Conservation (phyloP, 2,113 vertebrate genomes). For the Onychostoma macrolepis region DNA sequence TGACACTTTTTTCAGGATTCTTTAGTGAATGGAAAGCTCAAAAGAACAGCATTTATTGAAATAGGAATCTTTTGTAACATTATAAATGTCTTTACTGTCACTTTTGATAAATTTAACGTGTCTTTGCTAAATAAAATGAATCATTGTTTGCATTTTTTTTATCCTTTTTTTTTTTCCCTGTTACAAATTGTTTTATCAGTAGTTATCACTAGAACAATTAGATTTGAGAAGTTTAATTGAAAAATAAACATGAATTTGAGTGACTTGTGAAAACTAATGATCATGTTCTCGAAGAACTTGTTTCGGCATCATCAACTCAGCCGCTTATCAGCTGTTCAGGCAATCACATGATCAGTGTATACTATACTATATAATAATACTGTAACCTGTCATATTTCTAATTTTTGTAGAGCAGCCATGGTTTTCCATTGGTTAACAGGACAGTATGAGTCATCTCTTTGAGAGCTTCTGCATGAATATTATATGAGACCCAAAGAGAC, state of each 20-base stretch:
- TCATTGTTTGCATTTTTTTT: neutral
- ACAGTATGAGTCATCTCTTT: neutral
- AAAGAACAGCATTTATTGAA: neutral
- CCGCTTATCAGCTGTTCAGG: neutral
- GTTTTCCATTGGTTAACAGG: neutral
- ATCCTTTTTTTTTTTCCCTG: neutral
- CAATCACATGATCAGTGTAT: neutral
- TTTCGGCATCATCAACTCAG: neutral
- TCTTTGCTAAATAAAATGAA: neutral
- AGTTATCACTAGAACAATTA: neutral
- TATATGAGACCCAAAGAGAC: neutral
- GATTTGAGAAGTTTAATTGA: neutral
- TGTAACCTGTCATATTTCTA: neutral
- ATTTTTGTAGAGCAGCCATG: neutral
- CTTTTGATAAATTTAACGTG: neutral
- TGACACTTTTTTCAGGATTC: neutral
- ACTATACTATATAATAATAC: neutral
- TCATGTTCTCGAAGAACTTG: neutral
- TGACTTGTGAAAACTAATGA: neutral
- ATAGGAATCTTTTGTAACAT: neutral
- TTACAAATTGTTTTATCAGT: neutral
- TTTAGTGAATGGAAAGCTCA: neutral
- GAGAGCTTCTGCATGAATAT: conserved; percentile 10
- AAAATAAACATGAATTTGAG: neutral
- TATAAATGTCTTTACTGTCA: neutral